phyloP scores from a whole-genome alignment of 2,888 invertebrate genomes.

The Rhogogaster chlorosoma region DNA sequence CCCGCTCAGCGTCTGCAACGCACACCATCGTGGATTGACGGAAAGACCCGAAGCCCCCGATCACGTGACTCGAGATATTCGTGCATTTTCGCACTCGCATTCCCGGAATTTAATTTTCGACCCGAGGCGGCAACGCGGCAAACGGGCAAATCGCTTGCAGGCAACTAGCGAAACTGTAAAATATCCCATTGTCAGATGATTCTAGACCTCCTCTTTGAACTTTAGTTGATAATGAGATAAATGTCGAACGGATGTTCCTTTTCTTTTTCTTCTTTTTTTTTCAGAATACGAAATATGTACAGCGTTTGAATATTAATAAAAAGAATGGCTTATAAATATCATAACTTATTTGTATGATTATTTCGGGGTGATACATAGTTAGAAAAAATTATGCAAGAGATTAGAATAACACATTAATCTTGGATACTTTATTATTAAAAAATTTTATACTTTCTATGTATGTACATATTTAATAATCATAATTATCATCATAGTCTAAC shows the following conservation, averaged over 20 bases:
- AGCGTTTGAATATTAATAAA: neutral
- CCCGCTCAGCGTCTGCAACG: neutral
- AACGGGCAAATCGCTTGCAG: neutral
- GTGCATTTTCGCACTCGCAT: conserved; percentile 22
- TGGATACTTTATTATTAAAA: conserved; percentile 34
- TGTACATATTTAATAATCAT: neutral
- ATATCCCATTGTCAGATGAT: conserved; percentile 20
- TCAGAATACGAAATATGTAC: neutral
- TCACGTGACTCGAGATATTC: conserved; percentile 25
- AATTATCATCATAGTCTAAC: neutral
- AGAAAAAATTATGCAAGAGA: neutral
- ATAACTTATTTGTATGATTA: neutral
- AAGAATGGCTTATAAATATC: neutral
- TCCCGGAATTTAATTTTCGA: conserved; percentile 19
- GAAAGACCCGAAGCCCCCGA: neutral
- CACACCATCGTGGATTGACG: neutral
- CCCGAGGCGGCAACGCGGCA: conserved; percentile 22
- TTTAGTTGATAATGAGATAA: neutral
- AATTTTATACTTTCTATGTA: conserved; percentile 38
- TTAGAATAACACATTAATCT: conserved; percentile 23
- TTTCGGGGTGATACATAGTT: neutral
- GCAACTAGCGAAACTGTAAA: conserved; percentile 29
- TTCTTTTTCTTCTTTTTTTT: neutral
- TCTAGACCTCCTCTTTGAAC: neutral
- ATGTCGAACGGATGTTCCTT: neutral